phyloP scores from a whole-genome alignment of 2,113 vertebrate genomes.

The Neomonachus schauinslandi region DNA sequence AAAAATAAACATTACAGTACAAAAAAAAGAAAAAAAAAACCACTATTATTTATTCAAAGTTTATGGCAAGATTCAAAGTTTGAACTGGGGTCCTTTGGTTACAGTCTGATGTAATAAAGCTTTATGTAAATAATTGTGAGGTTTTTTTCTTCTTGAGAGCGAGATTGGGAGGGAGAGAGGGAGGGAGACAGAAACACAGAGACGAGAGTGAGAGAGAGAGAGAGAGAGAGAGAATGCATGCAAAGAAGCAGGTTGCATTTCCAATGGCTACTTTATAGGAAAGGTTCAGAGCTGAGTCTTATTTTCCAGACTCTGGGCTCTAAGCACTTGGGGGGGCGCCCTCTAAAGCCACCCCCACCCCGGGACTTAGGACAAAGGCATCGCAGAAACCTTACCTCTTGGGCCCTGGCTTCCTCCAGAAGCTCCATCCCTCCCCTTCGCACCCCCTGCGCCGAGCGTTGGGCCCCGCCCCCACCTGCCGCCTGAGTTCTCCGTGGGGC shows the following conservation, averaged over 20 bases:
- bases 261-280: background rate
- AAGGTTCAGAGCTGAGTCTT: background rate
- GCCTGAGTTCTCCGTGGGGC: background rate
- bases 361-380: background rate
- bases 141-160: background rate
- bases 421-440: background rate
- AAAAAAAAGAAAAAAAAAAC: background rate
- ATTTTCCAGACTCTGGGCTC: background rate
- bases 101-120: conserved; percentile 35
- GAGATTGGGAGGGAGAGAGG: background rate
- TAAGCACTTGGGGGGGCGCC: background rate
- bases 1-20: conserved; percentile 41
- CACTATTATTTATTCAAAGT: background rate
- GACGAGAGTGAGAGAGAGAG: background rate
- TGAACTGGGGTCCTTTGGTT: conserved; percentile 39
- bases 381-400: background rate
- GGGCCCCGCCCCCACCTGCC: fast-evolving
- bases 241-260: background rate
- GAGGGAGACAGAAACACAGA: background rate
- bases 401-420: fast-evolving
- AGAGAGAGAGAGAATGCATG: background rate
- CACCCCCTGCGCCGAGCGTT: background rate
- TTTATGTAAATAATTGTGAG: background rate
- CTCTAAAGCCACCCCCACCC: background rate
- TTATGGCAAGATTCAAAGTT: conserved; percentile 40